Conservation (phyloP, 2,797 vertebrate species). For the Cuniculus paca region DNA sequence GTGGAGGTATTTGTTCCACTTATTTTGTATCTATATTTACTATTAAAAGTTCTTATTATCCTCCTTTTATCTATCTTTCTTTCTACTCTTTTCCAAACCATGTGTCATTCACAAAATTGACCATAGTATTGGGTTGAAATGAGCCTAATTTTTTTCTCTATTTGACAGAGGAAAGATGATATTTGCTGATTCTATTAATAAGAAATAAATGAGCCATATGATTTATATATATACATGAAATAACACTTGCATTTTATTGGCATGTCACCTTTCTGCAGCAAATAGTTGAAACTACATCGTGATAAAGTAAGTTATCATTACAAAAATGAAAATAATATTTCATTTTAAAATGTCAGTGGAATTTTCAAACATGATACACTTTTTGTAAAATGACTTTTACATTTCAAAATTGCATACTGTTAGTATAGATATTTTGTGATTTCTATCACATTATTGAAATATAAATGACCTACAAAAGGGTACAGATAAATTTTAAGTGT, state of each 20-base stretch:
- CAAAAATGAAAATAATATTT: not conserved
- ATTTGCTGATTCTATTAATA: conserved; percentile 43
- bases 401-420: not conserved
- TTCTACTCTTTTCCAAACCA: conserved; percentile 15
- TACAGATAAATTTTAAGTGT: not conserved
- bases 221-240: not conserved
- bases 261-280: not conserved
- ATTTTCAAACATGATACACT: not conserved
- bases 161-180: not conserved
- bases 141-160: not conserved
- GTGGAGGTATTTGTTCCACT: not conserved
- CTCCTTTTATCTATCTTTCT: not conserved
- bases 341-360: not conserved
- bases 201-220: conserved; percentile 47
- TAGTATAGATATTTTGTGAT: not conserved
- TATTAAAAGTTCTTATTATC: not conserved
- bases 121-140: conserved; percentile 32
- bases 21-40: not conserved
- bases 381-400: not conserved
- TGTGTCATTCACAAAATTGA: conserved; percentile 48
- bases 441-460: not conserved
- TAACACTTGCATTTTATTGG: conserved; percentile 46
- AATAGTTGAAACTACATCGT: not conserved
- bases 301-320: not conserved
- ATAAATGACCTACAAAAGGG: not conserved